Conservation (phyloP, 2,888 invertebrate genomes). For the Perdita meconis region DNA sequence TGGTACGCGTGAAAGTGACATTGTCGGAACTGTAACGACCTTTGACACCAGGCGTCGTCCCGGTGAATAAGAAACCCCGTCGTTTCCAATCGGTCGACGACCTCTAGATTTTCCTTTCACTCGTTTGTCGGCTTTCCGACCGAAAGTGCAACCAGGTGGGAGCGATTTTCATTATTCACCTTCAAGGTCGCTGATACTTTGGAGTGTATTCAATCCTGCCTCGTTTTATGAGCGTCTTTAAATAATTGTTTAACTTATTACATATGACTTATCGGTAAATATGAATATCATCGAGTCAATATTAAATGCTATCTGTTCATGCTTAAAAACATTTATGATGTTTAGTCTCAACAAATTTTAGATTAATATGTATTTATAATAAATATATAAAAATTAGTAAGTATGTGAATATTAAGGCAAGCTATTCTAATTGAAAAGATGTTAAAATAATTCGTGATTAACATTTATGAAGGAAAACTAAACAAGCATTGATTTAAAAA, state of each 20-base stretch:
- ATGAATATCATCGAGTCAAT: too few relatives aligned
- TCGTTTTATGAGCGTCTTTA: not conserved
- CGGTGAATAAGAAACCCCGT: slow-evolving; percentile 60
- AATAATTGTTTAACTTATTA: not conserved
- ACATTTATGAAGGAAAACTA: too few relatives aligned
- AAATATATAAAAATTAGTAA: too few relatives aligned
- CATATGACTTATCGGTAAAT: too few relatives aligned
- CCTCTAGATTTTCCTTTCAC: slow-evolving; percentile 70
- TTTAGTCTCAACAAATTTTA: too few relatives aligned
- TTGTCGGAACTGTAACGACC: slow-evolving; percentile 62
- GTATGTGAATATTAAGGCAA: too few relatives aligned
- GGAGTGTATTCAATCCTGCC: not conserved
- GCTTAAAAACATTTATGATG: too few relatives aligned
- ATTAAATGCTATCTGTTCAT: too few relatives aligned
- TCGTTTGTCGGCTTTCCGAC: slow-evolving; percentile 47
- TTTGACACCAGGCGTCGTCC: slow-evolving; percentile 56
- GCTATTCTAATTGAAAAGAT: too few relatives aligned
- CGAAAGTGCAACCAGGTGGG: slow-evolving; percentile 48
- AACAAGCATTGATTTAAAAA: too few relatives aligned
- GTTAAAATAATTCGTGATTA: too few relatives aligned
- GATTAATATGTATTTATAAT: too few relatives aligned
- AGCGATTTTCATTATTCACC: slow-evolving; percentile 40
- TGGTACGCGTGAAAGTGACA: slow-evolving; percentile 57
- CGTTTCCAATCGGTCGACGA: slow-evolving; percentile 63
- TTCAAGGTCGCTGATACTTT: slow-evolving; percentile 46